Base-by-base conservation (phyloP, 1,140 invertebrate genomes). In the Pseudomyrmex sp. region DNA sequence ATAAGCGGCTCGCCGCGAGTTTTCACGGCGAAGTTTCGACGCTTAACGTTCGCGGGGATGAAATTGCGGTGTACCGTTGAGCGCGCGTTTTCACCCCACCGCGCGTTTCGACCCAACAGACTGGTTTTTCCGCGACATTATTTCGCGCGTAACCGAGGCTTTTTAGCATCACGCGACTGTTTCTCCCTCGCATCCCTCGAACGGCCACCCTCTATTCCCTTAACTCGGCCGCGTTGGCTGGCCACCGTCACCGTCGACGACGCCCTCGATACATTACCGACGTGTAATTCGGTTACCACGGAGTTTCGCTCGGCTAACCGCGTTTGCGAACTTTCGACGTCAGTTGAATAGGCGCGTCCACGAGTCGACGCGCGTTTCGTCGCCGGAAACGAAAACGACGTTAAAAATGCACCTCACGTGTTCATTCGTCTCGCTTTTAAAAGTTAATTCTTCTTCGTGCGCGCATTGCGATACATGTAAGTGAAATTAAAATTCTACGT, bases 11-110 rank as follows among this genome's bases (percentile, higher is more conserved):
- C 52, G 35, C 74, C 59, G 68, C 59, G 46, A 35, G 83, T 35
- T 63, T 77, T 68, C 52, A 69, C 58, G 50, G 65, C 48, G 18
- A 50, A 68, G 72, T 82, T 72, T 62, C 23, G 76, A 61, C 61
- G 83, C 20, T 79, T 74, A 58, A 82, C 68, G 63, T 50, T 82
- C 52, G 83, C 65, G 35, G 65, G 84, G 85, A 88, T 90, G 85
- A 89, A 90, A 92, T 93, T 93, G 92, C 92, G 92, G 92, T 92
- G 89, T 90, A 91, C 92, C 91, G 90, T 90, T 86, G 91, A 86
- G 88, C 91, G 88, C 89, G 87, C 87, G 86, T 83, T 65, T 65
- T 65, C 26, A 63, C 35, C 83, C 72, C 58, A 75, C 8, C 85
- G 79, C 74, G 18, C 86, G 90, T 92, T 92, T 91, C 18, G 50